Evolutionary conservation across 1,140 invertebrate genomes (phyloP).

Genomic region (Drosophila ercepeae): DNA sequence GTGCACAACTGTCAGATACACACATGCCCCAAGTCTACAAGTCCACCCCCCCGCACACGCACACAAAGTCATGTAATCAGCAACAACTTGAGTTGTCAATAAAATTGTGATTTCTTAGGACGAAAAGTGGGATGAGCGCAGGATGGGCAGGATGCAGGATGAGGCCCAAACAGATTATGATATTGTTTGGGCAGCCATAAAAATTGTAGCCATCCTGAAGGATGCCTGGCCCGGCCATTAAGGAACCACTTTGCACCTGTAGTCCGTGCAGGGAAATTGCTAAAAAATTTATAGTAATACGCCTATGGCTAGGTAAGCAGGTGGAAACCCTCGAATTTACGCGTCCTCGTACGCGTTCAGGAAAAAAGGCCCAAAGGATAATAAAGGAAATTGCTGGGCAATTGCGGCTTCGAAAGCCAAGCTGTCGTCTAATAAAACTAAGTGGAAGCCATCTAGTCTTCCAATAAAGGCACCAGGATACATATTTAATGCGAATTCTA

Average conservation of each 20-base stretch:
- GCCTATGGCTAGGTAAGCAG: slow-evolving; percentile 64
- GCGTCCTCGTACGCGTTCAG: no score
- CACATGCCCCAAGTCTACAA: slow-evolving; percentile 31
- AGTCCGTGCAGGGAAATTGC: slow-evolving; percentile 33
- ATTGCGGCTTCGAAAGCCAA: slow-evolving; percentile 41
- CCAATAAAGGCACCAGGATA: slow-evolving; percentile 70
- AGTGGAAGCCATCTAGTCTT: slow-evolving; percentile 56
- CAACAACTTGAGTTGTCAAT: slow-evolving; percentile 81
- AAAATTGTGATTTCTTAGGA: slow-evolving; percentile 81
- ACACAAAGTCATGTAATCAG: slow-evolving; percentile 69
- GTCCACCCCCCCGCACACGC: slow-evolving; percentile 24
- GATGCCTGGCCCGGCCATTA: slow-evolving; percentile 31
- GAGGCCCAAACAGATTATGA: slow-evolving; percentile 66
- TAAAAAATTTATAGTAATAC: slow-evolving; percentile 77
- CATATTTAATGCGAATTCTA: slow-evolving; percentile 70
- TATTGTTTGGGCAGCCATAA: slow-evolving; percentile 61
- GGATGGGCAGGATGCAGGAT: slow-evolving; percentile 6
- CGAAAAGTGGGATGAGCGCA: slow-evolving; percentile 20
- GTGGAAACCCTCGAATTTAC: slow-evolving; percentile 24
- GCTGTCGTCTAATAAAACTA: slow-evolving; percentile 77
- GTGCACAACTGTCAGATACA: slow-evolving; percentile 52
- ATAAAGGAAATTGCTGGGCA: slow-evolving; percentile 81
- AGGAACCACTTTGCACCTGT: slow-evolving; percentile 70
- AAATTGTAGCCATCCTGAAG: slow-evolving; percentile 25
- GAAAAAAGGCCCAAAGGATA: slow-evolving; percentile 42